Conservation (phyloP, 1,140 invertebrate genomes). For the Fragariocoptes setiger region DNA sequence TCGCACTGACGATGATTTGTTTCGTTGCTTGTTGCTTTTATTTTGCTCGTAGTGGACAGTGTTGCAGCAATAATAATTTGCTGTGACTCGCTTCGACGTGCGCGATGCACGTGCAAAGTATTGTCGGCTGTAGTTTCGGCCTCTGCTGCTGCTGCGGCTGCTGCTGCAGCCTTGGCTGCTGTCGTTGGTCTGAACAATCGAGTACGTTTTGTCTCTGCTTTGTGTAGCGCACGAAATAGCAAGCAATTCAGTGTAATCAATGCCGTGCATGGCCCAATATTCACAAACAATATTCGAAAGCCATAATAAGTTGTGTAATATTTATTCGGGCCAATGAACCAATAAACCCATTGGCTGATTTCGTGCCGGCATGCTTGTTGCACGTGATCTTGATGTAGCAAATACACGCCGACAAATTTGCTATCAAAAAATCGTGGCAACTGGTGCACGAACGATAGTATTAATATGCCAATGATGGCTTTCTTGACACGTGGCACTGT, state of each 20-base stretch:
- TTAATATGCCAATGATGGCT: conserved; percentile 35
- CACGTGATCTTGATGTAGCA: conserved; percentile 15
- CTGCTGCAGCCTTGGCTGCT: neutral
- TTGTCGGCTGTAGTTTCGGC: conserved; percentile 15
- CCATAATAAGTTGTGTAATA: conserved; percentile 48
- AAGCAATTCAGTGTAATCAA: conserved; percentile 59
- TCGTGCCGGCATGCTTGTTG: conserved; percentile 3
- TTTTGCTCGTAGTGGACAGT: no score
- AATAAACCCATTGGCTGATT: conserved; percentile 26
- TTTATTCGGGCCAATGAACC: conserved; percentile 25
- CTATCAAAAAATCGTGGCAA: conserved; percentile 39
- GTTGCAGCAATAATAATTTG: no score
- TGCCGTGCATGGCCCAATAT: conserved; percentile 52
- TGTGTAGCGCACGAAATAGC: conserved; percentile 39
- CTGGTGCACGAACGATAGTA: conserved; percentile 41
- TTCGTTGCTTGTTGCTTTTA: no score
- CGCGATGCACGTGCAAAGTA: no score
- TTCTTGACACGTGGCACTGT: conserved; percentile 46
- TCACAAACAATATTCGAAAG: conserved; percentile 62
- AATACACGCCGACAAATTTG: conserved; percentile 10
- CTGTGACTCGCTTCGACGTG: no score
- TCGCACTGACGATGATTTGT: no score
- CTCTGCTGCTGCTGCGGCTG: neutral
- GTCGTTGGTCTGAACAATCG: neutral
- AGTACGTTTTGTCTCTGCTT: neutral